Base-by-base conservation (phyloP, 2,888 invertebrate species). In the Macaria notata region DNA sequence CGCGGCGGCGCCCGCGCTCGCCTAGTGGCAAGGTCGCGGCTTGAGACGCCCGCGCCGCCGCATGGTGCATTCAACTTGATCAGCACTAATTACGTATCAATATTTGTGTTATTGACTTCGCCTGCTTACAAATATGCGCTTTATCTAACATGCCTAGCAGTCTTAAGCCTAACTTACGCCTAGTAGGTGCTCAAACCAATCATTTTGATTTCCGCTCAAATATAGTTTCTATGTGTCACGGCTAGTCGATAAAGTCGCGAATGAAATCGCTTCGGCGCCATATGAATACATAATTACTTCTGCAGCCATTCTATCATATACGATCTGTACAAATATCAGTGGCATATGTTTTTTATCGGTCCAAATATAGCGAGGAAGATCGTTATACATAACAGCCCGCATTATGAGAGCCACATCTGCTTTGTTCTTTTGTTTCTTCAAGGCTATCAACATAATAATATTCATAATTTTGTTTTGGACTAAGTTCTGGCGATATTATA, bases 31-130 rank as follows among this genome's bases (percentile, higher is more conserved):
- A 87, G 86, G 88, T 81, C 86, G 80, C 78, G 72, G 19, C 53
- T 68, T 43, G 19, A 46, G 46, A 38, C 33, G 70, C n/a, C n/a
- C n/a, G n/a, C n/a, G n/a, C 55, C 73, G 70, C 70, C 67, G 68
- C 70, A 69, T 73, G 76, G 88, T 86, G 84, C 88, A 86, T 88
- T 88, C 86, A 88, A 88, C 86, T 83, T 75, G 72, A 65, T 8
- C 41, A 9, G 9, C 9, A 41, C 9, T 41, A 65, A 62, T 60
- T 42, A 42, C 42, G 7, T 51, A 69, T 71, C 73, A 73, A 75
- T 78, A 73, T 73, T 74, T 65, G 65, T 65, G 61, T 59, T 56
- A 53, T 49, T 46, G 56, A 49, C 45, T 49, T 42, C 59, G 59
- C 56, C 66, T 59, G 54, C 54, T 55, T 53, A 19, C 43, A 36